Evolutionary conservation across 1,140 invertebrate species (phyloP).

Genomic region (Drosophila quadrilineata): DNA sequence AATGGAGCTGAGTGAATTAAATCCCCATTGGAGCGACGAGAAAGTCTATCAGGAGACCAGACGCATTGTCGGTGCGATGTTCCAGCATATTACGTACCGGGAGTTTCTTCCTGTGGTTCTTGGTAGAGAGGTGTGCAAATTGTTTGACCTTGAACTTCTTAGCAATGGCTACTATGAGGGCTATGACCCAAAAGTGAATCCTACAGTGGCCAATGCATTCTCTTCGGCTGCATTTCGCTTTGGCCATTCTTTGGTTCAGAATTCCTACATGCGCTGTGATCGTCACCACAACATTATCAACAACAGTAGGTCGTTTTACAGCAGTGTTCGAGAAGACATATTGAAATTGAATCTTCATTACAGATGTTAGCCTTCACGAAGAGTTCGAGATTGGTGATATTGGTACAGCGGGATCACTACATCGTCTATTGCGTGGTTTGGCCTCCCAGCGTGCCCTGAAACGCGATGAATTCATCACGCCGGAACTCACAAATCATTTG

Average conservation of each 20-base stretch:
- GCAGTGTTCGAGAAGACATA: neutral
- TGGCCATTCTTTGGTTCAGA: slow-evolving; percentile 96
- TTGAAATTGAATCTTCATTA: neutral
- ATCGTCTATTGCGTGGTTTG: slow-evolving; percentile 89
- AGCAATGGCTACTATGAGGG: slow-evolving; percentile 85
- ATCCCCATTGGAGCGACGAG: slow-evolving; percentile 94
- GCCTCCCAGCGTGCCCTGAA: slow-evolving; percentile 89
- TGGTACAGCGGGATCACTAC: slow-evolving; percentile 88
- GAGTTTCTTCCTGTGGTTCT: slow-evolving; percentile 94
- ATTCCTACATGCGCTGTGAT: slow-evolving; percentile 86
- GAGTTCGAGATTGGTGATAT: slow-evolving; percentile 85
- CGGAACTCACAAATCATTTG: slow-evolving; percentile 92
- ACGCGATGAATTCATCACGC: slow-evolving; percentile 91
- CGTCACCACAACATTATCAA: slow-evolving; percentile 84
- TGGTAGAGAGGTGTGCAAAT: slow-evolving; percentile 87
- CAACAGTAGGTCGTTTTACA: slow-evolving; percentile 84
- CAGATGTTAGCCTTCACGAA: slow-evolving; percentile 90
- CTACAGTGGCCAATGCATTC: slow-evolving; percentile 95
- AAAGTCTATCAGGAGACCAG: slow-evolving; percentile 93
- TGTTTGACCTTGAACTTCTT: slow-evolving; percentile 86
- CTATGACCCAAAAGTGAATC: slow-evolving; percentile 92
- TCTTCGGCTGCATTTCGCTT: slow-evolving; percentile 97
- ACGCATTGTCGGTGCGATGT: slow-evolving; percentile 90
- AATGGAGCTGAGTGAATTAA: slow-evolving; percentile 87
- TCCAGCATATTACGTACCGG: slow-evolving; percentile 94